Conservation (phyloP, 2,113 vertebrate species). For the Dinomys branickii region DNA sequence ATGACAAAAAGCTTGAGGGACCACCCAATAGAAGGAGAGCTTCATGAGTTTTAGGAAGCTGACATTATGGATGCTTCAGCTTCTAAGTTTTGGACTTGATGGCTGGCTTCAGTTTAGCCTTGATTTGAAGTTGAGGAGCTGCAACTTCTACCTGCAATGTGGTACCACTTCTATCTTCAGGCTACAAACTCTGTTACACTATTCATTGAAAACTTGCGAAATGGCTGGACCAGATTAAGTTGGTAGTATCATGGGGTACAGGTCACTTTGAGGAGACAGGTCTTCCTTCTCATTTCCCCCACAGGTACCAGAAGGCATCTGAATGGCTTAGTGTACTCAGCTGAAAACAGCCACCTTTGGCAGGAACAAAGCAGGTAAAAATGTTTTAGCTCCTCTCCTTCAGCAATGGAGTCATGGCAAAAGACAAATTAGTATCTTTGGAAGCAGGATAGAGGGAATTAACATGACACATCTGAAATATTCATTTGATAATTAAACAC, state of each 20-base stretch:
- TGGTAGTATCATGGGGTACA: background rate
- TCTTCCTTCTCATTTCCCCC: background rate
- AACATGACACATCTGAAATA: slow-evolving; percentile 58
- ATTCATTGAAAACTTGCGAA: slow-evolving; percentile 26
- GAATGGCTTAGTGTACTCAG: slow-evolving; percentile 59
- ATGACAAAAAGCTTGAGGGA: background rate
- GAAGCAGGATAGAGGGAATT: slow-evolving; percentile 64
- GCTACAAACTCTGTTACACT: background rate
- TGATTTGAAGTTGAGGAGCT: background rate
- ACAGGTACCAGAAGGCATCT: slow-evolving; percentile 47
- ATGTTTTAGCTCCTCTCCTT: slow-evolving; percentile 45
- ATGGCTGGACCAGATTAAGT: background rate
- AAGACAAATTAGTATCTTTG: slow-evolving; percentile 72
- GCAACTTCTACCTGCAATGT: background rate
- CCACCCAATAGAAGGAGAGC: background rate
- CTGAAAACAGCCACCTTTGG: slow-evolving; percentile 72
- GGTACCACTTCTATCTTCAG: slow-evolving; percentile 7
- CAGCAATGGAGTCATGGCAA: slow-evolving; percentile 58
- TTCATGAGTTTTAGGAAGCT: background rate
- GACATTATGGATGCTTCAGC: background rate
- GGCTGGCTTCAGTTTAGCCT: background rate
- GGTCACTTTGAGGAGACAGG: background rate
- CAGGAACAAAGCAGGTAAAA: slow-evolving; percentile 67
- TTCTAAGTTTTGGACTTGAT: background rate
- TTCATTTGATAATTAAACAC: slow-evolving; percentile 52